phyloP scores from a whole-genome alignment of 2,888 invertebrate genomes.

The Melanargia galathea region DNA sequence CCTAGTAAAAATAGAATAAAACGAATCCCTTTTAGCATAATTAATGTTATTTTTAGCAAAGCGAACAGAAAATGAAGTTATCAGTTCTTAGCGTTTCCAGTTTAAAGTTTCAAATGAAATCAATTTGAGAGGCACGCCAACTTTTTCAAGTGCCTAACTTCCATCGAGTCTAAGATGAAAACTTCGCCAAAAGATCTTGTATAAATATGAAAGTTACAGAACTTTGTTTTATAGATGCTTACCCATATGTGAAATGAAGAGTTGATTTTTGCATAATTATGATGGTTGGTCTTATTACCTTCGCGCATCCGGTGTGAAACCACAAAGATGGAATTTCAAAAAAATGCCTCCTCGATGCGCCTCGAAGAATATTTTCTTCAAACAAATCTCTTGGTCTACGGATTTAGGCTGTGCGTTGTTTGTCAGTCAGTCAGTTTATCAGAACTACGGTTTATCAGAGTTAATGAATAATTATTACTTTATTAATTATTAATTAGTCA shows the following conservation, averaged over 20 bases:
- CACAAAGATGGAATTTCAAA: no score
- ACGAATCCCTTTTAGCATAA: slow-evolving; percentile 24
- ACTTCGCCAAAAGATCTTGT: slow-evolving; percentile 30
- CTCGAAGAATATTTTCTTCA: no score
- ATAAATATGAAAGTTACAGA: slow-evolving; percentile 34
- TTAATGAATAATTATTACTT: no score
- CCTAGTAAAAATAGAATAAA: background rate
- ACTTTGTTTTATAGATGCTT: slow-evolving; percentile 22
- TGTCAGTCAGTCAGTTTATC: no score
- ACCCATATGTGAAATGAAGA: slow-evolving; percentile 4
- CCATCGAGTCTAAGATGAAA: slow-evolving; percentile 32
- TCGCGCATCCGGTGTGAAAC: no score
- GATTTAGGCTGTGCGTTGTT: no score
- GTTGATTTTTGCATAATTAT: background rate
- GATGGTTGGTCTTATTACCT: background rate
- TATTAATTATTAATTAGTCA: no score
- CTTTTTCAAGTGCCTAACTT: slow-evolving; percentile 50
- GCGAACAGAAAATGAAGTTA: slow-evolving; percentile 55
- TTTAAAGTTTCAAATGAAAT: slow-evolving; percentile 61
- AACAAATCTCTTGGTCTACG: no score
- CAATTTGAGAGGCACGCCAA: slow-evolving; percentile 61
- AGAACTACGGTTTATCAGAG: no score
- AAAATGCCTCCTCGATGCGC: no score
- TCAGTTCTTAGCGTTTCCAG: slow-evolving; percentile 49
- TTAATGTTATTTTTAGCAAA: slow-evolving; percentile 40